Conservation (phyloP, 2,888 invertebrate species). For the Drosophila anceps region DNA sequence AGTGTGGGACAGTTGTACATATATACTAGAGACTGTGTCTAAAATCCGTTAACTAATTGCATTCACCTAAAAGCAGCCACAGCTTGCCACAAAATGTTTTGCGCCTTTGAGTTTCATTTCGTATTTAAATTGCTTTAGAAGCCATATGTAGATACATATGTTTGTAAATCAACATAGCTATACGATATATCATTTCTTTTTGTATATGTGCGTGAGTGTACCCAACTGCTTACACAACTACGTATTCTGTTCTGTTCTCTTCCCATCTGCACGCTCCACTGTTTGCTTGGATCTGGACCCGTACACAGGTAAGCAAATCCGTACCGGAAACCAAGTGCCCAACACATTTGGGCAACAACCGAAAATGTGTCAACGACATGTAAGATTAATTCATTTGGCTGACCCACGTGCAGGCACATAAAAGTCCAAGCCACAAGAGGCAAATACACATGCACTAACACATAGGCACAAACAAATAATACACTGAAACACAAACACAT, state of each 20-base stretch:
- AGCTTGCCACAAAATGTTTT: conserved; percentile 79
- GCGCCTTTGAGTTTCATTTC: conserved; percentile 71
- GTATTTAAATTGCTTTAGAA: conserved; percentile 55
- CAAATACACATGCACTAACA: conserved; percentile 12
- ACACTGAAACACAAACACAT: not conserved
- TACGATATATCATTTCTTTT: conserved; percentile 14
- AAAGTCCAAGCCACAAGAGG: conserved; percentile 24
- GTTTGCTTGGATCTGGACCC: conserved; percentile 34
- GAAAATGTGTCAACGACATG: conserved; percentile 83
- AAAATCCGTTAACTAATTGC: conserved; percentile 78
- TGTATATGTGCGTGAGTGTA: conserved; percentile 4
- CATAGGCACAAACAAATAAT: not conserved
- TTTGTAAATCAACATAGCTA: conserved; percentile 25
- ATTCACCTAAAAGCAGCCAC: conserved; percentile 53
- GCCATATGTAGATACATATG: conserved; percentile 27
- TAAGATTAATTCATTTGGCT: conserved; percentile 79
- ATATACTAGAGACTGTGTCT: conserved; percentile 46
- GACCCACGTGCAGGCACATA: conserved; percentile 31
- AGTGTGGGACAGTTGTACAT: conserved; percentile 12
- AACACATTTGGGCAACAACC: conserved; percentile 56
- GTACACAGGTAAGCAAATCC: conserved; percentile 78
- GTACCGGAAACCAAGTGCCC: conserved; percentile 64
- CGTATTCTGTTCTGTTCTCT: conserved; percentile 47
- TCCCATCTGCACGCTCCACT: conserved; percentile 39
- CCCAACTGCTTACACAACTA: conserved; percentile 40